phyloP scores from a whole-genome alignment of 2,888 invertebrate species.

The Hydriomena furcata region DNA sequence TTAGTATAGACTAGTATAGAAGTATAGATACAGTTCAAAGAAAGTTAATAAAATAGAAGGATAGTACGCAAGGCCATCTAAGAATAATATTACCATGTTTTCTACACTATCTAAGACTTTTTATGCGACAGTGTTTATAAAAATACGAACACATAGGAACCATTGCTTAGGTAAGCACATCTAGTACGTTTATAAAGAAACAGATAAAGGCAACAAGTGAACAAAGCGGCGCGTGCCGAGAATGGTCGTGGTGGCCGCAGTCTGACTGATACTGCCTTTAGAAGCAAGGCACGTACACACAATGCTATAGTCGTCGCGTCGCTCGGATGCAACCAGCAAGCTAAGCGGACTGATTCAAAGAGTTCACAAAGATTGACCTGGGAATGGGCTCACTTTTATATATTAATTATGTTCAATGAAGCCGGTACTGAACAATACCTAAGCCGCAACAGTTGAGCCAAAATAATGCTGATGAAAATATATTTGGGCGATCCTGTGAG shows the following conservation, averaged over 20 bases:
- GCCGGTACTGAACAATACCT: too few relatives aligned
- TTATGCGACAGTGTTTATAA: background rate
- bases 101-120: background rate
- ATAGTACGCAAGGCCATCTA: too few relatives aligned
- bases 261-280: background rate
- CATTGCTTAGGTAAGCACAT: background rate
- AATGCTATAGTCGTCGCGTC: background rate
- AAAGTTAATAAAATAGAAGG: too few relatives aligned
- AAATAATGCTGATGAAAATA: too few relatives aligned
- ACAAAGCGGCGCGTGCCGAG: conserved; percentile 15
- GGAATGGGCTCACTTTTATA: background rate
- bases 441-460: too few relatives aligned
- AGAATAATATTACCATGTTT: background rate
- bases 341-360: background rate
- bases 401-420: too few relatives aligned
- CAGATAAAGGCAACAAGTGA: conserved; percentile 17
- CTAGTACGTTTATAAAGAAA: conserved; percentile 5
- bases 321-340: background rate
- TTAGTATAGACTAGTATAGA: too few relatives aligned
- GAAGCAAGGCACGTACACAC: background rate
- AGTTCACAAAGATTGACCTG: background rate
- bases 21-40: too few relatives aligned
- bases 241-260: background rate
- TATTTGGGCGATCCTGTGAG: too few relatives aligned
- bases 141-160: background rate